A percentile compares a stretch with the other conserved stretches of the same genome.
These are phyloP conservation scores for Sardinella longiceps DNA, from an alignment of 2,797 vertebrate genomes.

Conservation along the genomic window DNA sequence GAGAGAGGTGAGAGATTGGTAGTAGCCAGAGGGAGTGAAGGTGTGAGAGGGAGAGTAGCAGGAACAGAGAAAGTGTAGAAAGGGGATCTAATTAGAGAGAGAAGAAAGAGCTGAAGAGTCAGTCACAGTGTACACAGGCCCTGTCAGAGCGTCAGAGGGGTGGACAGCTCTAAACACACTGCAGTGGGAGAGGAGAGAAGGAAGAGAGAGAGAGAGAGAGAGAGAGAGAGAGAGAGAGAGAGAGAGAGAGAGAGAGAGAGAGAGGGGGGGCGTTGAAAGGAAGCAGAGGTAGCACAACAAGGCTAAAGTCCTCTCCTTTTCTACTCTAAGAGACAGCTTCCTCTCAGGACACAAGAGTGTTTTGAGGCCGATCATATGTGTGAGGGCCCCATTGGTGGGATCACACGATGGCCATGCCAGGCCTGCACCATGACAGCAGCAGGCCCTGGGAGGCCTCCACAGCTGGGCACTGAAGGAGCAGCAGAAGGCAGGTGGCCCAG, in stretches of 20 bases:
- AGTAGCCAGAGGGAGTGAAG: neutral
- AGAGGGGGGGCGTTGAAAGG: neutral
- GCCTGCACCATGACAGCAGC: constrained; percentile 54
- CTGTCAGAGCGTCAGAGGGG: constrained; percentile 16
- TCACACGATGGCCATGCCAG: constrained; percentile 18
- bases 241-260: neutral
- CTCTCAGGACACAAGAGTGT: neutral
- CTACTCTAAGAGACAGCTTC: neutral
- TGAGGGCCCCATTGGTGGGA: neutral
- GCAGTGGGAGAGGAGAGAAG: neutral
- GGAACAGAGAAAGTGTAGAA: neutral
- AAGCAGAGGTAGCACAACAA: neutral
- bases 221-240: neutral
- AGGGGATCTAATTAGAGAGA: neutral
- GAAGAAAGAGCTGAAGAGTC: neutral
- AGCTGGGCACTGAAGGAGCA: constrained; percentile 56
- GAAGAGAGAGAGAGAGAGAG: neutral
- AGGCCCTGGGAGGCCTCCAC: constrained; percentile 60
- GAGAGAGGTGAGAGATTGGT: neutral
- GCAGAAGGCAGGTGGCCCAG: constrained; percentile 51
- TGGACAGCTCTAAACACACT: constrained; percentile 2
- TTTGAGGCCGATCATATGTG: constrained; percentile 1
- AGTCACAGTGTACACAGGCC: neutral
- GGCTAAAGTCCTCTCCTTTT: neutral
- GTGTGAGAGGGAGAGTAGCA: neutral